A percentile compares a stretch with the other conserved stretches of the same genome.
These are phyloP conservation scores for Chauna torquata DNA, from an alignment of 2,113 vertebrate genomes.

Conservation along the genomic window DNA sequence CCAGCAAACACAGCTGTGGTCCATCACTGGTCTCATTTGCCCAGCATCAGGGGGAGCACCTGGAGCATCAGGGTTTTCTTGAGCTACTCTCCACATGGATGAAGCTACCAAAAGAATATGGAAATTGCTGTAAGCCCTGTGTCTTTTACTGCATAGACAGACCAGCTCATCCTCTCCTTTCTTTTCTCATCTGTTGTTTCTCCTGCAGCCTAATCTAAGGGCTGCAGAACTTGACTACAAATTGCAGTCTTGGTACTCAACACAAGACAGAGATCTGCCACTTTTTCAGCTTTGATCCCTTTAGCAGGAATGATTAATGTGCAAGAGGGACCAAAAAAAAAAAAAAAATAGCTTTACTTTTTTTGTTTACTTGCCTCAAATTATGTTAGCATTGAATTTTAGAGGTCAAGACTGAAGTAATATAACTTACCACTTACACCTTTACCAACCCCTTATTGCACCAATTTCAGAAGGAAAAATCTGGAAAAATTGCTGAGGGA, in stretches of 20 bases:
- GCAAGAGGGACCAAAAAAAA: neutral
- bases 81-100: neutral
- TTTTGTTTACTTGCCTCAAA: neutral
- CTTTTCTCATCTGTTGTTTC: neutral
- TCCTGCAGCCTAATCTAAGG: neutral
- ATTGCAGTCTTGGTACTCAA: neutral
- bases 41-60: neutral
- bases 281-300: neutral
- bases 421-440: neutral
- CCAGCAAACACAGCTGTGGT: neutral
- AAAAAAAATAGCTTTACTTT: neutral
- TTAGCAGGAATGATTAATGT: neutral
- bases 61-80: neutral
- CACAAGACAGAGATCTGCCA: neutral
- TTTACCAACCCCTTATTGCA: neutral
- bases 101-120: neutral
- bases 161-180: neutral
- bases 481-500: neutral
- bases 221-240: neutral
- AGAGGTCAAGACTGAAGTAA: neutral
- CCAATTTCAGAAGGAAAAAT: neutral
- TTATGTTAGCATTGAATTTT: neutral
- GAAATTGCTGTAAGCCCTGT: neutral
- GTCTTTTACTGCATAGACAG: neutral
- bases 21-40: accelerated